Evolutionary conservation across 2,888 invertebrate species (phyloP).

Genomic region (Microplitis manilae): DNA sequence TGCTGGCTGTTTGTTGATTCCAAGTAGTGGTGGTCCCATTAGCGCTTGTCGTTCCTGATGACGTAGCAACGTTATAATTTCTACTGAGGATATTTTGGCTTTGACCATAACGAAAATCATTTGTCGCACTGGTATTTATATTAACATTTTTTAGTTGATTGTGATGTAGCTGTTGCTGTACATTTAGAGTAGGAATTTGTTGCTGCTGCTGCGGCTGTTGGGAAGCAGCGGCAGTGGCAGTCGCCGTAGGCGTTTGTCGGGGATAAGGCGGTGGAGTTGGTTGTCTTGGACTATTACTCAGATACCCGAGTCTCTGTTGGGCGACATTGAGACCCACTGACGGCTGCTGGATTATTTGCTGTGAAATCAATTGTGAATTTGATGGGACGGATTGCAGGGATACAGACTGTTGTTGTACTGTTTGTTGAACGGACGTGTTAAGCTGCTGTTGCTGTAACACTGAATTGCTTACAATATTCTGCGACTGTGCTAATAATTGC

Average conservation of each 20-base stretch:
- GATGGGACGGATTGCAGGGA: slow-evolving; percentile 51
- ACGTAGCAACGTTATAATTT: slow-evolving; percentile 56
- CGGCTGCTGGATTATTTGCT: slow-evolving; percentile 44
- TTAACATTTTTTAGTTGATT: slow-evolving; percentile 68
- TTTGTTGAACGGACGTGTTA: slow-evolving; percentile 50
- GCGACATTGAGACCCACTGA: slow-evolving; percentile 59
- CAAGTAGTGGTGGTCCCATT: slow-evolving; percentile 64
- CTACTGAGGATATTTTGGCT: slow-evolving; percentile 69
- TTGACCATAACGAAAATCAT: slow-evolving; percentile 69
- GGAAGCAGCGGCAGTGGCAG: neutral
- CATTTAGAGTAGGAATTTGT: slow-evolving; percentile 63
- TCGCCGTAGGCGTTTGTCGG: slow-evolving; percentile 55
- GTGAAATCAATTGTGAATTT: slow-evolving; percentile 39
- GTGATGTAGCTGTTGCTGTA: slow-evolving; percentile 69
- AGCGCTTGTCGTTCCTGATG: slow-evolving; percentile 21
- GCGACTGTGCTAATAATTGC: slow-evolving; percentile 60
- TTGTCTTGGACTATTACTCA: slow-evolving; percentile 63
- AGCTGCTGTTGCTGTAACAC: slow-evolving; percentile 46
- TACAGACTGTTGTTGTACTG: slow-evolving; percentile 51
- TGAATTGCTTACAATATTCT: slow-evolving; percentile 48
- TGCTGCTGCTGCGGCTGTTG: slow-evolving; percentile 54
- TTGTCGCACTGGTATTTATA: slow-evolving; percentile 66
- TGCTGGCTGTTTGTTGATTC: slow-evolving; percentile 56
- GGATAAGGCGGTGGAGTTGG: slow-evolving; percentile 72
- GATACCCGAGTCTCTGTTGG: slow-evolving; percentile 65